These are phyloP conservation scores for Drosophila eugracilis DNA, from an alignment of 1,140 invertebrate species.

Conservation along the genomic window DNA sequence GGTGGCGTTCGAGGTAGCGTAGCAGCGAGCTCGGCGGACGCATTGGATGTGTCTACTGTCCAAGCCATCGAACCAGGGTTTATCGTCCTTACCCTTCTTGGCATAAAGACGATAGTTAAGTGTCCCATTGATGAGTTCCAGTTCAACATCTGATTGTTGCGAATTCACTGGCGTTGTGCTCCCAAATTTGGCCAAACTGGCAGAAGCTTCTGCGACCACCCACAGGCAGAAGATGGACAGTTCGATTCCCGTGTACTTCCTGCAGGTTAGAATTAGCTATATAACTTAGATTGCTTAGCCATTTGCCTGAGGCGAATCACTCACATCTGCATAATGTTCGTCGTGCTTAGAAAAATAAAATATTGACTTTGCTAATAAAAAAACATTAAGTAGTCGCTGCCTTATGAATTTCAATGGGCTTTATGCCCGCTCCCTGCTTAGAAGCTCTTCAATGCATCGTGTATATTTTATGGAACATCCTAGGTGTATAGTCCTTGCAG, in stretches of 20 bases:
- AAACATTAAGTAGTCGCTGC: constrained; percentile 26
- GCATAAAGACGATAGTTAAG: constrained; percentile 85
- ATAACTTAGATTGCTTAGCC: not conserved
- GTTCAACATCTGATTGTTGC: constrained; percentile 45
- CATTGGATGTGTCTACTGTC: constrained; percentile 86
- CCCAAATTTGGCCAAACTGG: constrained; percentile 27
- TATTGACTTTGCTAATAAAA: constrained; percentile 27
- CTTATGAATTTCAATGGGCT: constrained; percentile 34
- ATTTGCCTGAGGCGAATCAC: not conserved
- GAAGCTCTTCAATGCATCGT: constrained; percentile 35
- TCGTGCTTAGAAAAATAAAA: constrained; percentile 19
- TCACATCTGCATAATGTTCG: constrained; percentile 31
- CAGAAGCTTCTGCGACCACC: constrained; percentile 13
- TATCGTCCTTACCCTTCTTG: constrained; percentile 85
- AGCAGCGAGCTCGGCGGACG: constrained; percentile 88
- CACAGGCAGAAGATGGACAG: constrained; percentile 9
- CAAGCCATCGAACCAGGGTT: constrained; percentile 86
- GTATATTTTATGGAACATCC: not conserved
- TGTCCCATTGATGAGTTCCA: constrained; percentile 86
- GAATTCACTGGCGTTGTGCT: constrained; percentile 35
- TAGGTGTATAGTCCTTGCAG: not conserved
- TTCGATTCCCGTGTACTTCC: constrained; percentile 1
- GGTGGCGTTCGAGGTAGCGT: constrained; percentile 86
- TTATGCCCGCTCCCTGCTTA: constrained; percentile 25
- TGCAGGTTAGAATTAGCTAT: not conserved